Conservation (phyloP, 2,888 invertebrate genomes). For the Elegia similella region DNA sequence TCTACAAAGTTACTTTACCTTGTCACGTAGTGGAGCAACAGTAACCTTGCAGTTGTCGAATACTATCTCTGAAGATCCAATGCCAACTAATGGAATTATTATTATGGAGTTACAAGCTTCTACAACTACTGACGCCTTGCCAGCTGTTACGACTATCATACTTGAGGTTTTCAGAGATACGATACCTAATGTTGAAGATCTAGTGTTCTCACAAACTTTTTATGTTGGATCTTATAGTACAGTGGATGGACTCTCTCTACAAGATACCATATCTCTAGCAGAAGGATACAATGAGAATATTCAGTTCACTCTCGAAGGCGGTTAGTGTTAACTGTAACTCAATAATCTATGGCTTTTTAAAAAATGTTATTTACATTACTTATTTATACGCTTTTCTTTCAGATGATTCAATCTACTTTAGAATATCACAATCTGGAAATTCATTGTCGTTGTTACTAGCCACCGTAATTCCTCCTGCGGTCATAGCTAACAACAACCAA, state of each 20-base stretch:
- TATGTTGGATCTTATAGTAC: conserved; percentile 28
- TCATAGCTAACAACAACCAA: conserved; percentile 1
- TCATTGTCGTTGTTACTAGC: neutral
- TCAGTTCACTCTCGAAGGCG: neutral
- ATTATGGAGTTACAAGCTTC: neutral
- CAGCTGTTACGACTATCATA: neutral
- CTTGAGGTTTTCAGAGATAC: conserved; percentile 24
- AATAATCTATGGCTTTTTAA: neutral
- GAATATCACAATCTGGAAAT: neutral
- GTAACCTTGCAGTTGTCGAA: neutral
- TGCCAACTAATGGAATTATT: neutral
- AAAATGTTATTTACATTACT: neutral
- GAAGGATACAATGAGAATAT: conserved; percentile 18
- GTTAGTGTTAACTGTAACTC: neutral
- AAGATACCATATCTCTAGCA: conserved; percentile 10
- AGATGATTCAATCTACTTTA: neutral
- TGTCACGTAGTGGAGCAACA: neutral
- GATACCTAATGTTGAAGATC: conserved; percentile 3
- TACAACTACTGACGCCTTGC: neutral
- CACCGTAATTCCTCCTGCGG: neutral
- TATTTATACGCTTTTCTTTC: neutral
- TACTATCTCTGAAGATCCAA: neutral
- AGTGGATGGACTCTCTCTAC: conserved; percentile 1
- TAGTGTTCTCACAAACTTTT: conserved; percentile 29
- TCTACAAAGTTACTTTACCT: neutral